A percentile compares a stretch with the other conserved stretches of the same genome.
Conservation (phyloP, 1,140 invertebrate genomes). For the Procambarus clarkii region DNA sequence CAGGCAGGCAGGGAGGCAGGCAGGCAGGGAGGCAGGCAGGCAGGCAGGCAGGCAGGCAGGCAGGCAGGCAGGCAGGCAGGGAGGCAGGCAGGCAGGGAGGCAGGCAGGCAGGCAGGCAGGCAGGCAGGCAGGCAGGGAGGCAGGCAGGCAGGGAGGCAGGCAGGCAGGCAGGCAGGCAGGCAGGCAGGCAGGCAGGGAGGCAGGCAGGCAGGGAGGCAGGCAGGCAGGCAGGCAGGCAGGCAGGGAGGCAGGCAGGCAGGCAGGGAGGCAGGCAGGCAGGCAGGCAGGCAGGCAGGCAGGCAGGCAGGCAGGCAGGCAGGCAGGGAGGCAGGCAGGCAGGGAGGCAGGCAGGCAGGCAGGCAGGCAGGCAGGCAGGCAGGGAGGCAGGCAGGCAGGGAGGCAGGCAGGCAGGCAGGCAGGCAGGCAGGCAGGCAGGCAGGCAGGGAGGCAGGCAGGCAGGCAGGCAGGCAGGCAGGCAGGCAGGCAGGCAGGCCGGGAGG, state of each 20-base stretch:
- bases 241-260: not conserved
- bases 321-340: not conserved
- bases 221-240: not conserved
- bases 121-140: not conserved
- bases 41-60: too few relatives aligned
- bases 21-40: constrained; percentile 20
- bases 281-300: too few relatives aligned
- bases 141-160: not conserved
- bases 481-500: too few relatives aligned
- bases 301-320: too few relatives aligned
- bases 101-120: not conserved
- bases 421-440: constrained; percentile 1
- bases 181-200: not conserved
- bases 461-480: not conserved
- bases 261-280: not conserved
- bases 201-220: not conserved
- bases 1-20: constrained; percentile 11
- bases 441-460: not conserved
- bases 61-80: not conserved
- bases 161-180: not conserved
- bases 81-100: not conserved
- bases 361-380: not conserved
- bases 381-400: not conserved
- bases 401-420: not conserved
- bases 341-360: not conserved